Evolutionary conservation across 2,888 invertebrate genomes (phyloP).

Genomic region (Nomada fabriciana): DNA sequence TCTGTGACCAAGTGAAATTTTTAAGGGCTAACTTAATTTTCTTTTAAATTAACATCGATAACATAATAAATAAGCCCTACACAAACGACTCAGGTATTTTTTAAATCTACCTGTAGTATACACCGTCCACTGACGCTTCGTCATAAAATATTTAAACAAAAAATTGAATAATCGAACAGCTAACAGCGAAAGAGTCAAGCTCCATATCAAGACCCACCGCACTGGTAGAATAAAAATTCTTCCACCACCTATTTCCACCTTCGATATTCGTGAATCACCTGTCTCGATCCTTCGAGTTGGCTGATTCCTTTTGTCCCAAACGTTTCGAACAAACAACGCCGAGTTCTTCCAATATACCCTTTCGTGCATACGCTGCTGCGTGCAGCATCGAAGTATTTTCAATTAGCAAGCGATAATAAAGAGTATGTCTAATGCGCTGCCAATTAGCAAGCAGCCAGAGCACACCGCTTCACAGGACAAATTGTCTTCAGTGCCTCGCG

Average conservation of each 20-base stretch:
- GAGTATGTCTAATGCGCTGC: slow-evolving; percentile 55
- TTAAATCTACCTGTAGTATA: too few species aligned
- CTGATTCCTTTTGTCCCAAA: neutral
- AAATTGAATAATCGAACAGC: too few species aligned
- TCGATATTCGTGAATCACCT: neutral
- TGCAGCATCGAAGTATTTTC: slow-evolving; percentile 49
- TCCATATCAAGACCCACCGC: too few species aligned
- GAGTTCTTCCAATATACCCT: slow-evolving; percentile 30
- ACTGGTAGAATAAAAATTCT: neutral
- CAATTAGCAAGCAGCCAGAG: slow-evolving; percentile 58
- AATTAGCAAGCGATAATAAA: slow-evolving; percentile 63
- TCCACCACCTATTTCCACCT: neutral
- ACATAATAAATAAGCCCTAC: too few species aligned
- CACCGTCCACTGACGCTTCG: too few species aligned
- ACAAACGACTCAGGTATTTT: too few species aligned
- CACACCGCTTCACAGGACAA: slow-evolving; percentile 49
- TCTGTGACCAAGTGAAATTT: too few species aligned
- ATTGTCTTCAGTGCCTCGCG: slow-evolving; percentile 50
- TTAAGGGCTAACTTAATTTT: too few species aligned
- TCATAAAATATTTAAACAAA: too few species aligned
- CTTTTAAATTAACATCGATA: too few species aligned
- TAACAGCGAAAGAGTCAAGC: too few species aligned
- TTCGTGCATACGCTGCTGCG: slow-evolving; percentile 29
- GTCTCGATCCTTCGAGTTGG: slow-evolving; percentile 5
- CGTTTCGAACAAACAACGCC: slow-evolving; percentile 32